A percentile compares a stretch with the other conserved stretches of the same genome.
Conservation (phyloP, 2,113 vertebrate genomes). For the Terrapene triunguis region DNA sequence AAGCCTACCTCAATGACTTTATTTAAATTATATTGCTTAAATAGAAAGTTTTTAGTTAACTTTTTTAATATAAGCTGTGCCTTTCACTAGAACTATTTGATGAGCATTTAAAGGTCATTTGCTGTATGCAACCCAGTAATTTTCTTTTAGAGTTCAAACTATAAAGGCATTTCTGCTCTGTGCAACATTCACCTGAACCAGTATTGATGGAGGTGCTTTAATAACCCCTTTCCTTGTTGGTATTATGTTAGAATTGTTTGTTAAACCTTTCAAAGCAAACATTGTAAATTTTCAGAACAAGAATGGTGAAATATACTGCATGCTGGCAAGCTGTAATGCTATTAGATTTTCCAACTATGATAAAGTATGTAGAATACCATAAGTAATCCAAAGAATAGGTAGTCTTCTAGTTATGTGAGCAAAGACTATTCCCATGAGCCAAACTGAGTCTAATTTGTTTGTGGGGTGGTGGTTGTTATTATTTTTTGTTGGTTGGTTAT, state of each 20-base stretch:
- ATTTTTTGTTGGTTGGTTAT: too few relatives aligned
- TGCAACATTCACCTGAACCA: neutral
- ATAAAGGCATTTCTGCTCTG: neutral
- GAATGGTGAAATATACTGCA: neutral
- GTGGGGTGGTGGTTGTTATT: too few relatives aligned
- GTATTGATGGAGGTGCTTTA: neutral
- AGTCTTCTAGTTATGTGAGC: neutral
- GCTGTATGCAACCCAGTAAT: neutral
- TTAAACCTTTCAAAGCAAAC: neutral
- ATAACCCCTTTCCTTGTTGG: neutral
- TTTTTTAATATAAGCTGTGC: neutral
- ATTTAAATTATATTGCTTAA: conserved; percentile 4
- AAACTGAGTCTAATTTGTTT: neutral
- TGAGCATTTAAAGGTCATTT: conserved; percentile 2
- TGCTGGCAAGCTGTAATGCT: neutral
- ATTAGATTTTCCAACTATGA: neutral
- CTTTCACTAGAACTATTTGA: neutral
- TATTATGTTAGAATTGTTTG: neutral
- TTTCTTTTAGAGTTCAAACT: neutral
- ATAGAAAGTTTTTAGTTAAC: neutral
- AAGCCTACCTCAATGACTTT: neutral
- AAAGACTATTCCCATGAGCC: neutral
- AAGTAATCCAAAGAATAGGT: neutral
- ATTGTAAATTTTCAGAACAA: neutral
- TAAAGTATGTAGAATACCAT: neutral